A percentile compares a stretch with the other conserved stretches of the same genome.
phyloP scores from a whole-genome alignment of 2,888 invertebrate genomes.

The Pegoplata infirma region DNA sequence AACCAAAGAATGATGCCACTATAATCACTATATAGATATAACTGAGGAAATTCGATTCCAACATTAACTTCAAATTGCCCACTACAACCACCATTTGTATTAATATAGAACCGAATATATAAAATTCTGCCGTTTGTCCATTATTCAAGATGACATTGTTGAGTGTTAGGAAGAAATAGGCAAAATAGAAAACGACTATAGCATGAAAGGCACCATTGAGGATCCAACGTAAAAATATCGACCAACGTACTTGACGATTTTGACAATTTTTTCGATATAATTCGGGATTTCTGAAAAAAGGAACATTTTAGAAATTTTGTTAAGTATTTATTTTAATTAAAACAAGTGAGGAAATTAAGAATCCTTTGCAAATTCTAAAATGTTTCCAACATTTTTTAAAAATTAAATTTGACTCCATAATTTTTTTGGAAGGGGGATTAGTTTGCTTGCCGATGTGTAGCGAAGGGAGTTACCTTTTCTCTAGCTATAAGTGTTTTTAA shows the following conservation, averaged over 20 bases:
- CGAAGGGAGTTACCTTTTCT: too few relatives aligned
- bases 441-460: too few relatives aligned
- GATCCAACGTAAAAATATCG: constrained; percentile 82
- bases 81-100: constrained; percentile 81
- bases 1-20: constrained; percentile 80
- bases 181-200: constrained; percentile 81
- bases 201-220: constrained; percentile 82
- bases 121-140: constrained; percentile 79
- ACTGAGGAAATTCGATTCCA: constrained; percentile 82
- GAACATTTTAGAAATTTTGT: too few relatives aligned
- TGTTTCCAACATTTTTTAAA: too few relatives aligned
- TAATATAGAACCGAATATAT: constrained; percentile 81
- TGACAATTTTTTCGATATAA: constrained; percentile 82
- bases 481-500: too few relatives aligned
- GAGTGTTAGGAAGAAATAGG: constrained; percentile 76
- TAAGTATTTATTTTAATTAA: too few relatives aligned
- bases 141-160: constrained; percentile 80
- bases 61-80: constrained; percentile 81
- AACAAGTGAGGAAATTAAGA: too few relatives aligned
- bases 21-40: constrained; percentile 79
- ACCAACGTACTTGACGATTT: constrained; percentile 83
- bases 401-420: too few relatives aligned
- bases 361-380: too few relatives aligned
- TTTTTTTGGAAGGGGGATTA: too few relatives aligned
- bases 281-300: constrained; percentile 81